Evolutionary conservation across 2,797 vertebrate genomes (phyloP).

Genomic region (Artibeus lituratus): DNA sequence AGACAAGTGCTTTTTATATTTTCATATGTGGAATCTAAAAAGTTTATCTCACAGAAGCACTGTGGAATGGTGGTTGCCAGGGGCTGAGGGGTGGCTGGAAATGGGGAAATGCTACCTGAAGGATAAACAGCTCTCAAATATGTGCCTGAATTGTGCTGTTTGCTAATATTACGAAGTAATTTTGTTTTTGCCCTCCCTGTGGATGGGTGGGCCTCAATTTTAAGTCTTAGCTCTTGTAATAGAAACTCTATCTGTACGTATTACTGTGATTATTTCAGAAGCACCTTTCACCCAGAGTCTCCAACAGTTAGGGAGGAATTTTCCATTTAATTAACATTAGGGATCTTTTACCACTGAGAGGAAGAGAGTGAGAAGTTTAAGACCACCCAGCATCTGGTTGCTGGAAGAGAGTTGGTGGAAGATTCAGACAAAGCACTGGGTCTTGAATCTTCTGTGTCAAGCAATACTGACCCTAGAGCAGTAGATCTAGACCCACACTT

Average conservation of each 20-base stretch:
- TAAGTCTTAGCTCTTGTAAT: background rate
- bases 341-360: background rate
- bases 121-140: background rate
- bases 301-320: background rate
- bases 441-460: background rate
- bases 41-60: background rate
- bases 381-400: background rate
- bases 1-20: background rate
- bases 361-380: background rate
- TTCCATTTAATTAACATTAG: background rate
- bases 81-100: background rate
- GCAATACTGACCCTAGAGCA: background rate
- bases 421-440: background rate
- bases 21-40: background rate
- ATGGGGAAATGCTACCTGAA: background rate
- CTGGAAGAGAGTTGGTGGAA: background rate
- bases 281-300: background rate
- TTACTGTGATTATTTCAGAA: background rate
- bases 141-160: background rate
- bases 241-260: background rate
- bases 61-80: background rate
- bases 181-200: background rate
- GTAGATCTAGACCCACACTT: background rate
- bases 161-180: background rate
- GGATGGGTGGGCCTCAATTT: background rate